Evolutionary conservation across 2,113 vertebrate genomes (phyloP).

Genomic region (Calcarius ornatus): DNA sequence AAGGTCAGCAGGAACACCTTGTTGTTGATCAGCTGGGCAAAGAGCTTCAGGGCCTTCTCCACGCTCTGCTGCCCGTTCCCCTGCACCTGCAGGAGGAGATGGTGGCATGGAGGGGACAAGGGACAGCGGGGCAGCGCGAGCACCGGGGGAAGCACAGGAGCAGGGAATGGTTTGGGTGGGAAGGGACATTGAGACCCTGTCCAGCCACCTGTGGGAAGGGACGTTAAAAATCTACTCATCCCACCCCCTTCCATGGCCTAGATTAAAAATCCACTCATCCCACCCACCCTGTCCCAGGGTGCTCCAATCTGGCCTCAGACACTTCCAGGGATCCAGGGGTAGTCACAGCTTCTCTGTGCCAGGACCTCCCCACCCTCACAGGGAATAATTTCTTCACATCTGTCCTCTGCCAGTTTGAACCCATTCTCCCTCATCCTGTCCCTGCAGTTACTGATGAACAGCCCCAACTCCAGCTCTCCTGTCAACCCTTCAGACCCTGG

Average conservation of each 20-base stretch:
- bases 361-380: rapidly evolving
- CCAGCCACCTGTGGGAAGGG: too few relatives aligned
- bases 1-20: conserved; percentile 96
- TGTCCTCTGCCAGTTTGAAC: neutral
- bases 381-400: neutral
- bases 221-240: too few relatives aligned
- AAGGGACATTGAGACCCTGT: neutral
- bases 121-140: rapidly evolving
- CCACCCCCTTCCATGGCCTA: neutral
- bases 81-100: conserved; percentile 78
- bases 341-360: neutral
- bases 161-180: neutral
- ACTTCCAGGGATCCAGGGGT: neutral
- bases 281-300: neutral
- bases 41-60: conserved; percentile 96
- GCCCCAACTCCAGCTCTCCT: neutral
- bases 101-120: rapidly evolving
- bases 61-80: conserved; percentile 93
- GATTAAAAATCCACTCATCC: neutral
- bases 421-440: neutral
- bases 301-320: neutral
- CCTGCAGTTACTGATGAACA: neutral
- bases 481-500: neutral
- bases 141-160: rapidly evolving
- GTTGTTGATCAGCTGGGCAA: conserved; percentile 97